phyloP scores from a whole-genome alignment of 2,797 vertebrate genomes.

The Alexandromys oeconomus region DNA sequence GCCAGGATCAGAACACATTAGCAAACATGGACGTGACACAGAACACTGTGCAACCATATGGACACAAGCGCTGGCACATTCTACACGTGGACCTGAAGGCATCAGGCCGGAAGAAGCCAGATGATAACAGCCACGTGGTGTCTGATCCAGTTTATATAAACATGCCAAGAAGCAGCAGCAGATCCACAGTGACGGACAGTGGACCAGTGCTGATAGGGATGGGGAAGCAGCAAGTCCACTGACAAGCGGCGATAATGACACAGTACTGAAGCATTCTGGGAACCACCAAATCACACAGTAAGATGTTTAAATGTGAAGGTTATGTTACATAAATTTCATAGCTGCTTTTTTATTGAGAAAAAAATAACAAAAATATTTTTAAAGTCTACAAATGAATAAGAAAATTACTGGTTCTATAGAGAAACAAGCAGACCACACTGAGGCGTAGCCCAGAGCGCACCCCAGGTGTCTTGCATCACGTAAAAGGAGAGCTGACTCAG shows the following conservation, averaged over 20 bases:
- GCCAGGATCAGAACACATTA: not conserved
- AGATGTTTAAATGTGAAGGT: not conserved
- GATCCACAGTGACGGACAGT: fast-evolving
- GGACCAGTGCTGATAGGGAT: too few relatives aligned
- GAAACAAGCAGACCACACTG: not conserved
- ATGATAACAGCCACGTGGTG: not conserved
- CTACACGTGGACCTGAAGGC: not conserved
- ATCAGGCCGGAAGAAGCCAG: not conserved
- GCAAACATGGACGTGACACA: not conserved
- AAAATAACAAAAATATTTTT: not conserved
- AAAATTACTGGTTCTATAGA: not conserved
- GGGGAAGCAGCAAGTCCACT: not conserved
- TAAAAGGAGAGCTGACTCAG: not conserved
- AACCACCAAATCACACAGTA: not conserved
- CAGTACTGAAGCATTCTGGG: not conserved
- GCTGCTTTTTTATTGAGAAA: not conserved
- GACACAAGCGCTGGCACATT: not conserved
- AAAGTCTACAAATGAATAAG: not conserved
- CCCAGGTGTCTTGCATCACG: not conserved
- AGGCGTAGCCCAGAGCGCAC: not conserved
- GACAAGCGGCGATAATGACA: not conserved
- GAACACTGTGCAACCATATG: not conserved
- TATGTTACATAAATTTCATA: not conserved
- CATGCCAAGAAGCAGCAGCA: not conserved
- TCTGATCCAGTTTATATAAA: too few relatives aligned